Base-by-base conservation (phyloP, 1,140 invertebrate genomes). In the Patella vulgata region DNA sequence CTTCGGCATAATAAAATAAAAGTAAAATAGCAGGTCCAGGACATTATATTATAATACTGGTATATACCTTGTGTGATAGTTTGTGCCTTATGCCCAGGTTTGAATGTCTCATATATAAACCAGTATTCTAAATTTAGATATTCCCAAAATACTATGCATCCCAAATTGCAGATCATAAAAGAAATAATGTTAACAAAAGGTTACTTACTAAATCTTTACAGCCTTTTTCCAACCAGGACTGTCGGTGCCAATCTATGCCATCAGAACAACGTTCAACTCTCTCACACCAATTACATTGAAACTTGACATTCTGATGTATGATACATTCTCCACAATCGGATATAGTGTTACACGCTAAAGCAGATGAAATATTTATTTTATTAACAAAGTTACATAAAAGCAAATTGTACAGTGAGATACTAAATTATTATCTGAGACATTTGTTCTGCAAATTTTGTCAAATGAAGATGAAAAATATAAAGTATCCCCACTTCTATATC, bases 271-370 rank as follows among this genome's bases (percentile, higher is more conserved):
- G 88, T 28, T 90, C 88, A 12, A 92, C 81, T 3, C 84, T 85
- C 1, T 91, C 87, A 82, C 97, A 99, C 97, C 97, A 99, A 14
- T 94, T 97, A 66, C 86, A 86, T 31, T 84, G 77, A 69, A 87
- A 84, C 5, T 73, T 75, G 4, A 84, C 71, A n/a, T 44, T 63
- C 58, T 71, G 59, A 40, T 80, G 60, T 19, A 73, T 66, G 1
- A 85, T 63, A 70, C 89, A 90, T 0, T 73, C 67, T 9, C 77
- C 79, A 79, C 97, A 99, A 61, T 91, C 90, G 50, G 88, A 89
- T 73, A 91, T 89, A 59, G 89, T 86, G 21, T 93, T 86, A 82
- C 97, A 99, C 3, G 94, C 87, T 88, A 65, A 53, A 75, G 77
- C 63, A 67, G 48, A 51, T 39, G 59, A 54, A 30, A 44, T 28